phyloP scores from a whole-genome alignment of 2,797 vertebrate species.

The Taeniopygia guttata region DNA sequence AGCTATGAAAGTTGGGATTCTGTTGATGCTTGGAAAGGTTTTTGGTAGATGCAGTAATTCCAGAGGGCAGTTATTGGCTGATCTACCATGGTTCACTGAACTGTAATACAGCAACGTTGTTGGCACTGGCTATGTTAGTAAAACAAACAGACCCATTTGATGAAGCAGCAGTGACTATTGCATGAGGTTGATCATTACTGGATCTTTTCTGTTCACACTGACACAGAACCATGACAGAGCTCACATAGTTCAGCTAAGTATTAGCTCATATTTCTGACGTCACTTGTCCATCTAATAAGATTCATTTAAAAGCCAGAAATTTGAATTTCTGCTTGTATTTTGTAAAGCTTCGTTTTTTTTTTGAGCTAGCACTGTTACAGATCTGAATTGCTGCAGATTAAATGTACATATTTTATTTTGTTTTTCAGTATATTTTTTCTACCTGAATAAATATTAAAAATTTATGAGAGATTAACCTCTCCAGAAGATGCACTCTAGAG shows the following conservation, averaged over 20 bases:
- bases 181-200: slow-evolving; percentile 69
- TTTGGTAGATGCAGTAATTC: not conserved
- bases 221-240: slow-evolving; percentile 14
- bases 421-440: not conserved
- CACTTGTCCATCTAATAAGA: slow-evolving; percentile 35
- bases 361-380: not conserved
- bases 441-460: not conserved
- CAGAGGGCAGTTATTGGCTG: not conserved
- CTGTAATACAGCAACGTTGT: slow-evolving; percentile 10
- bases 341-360: not conserved
- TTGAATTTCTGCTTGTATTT: slow-evolving; percentile 15
- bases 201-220: slow-evolving; percentile 50
- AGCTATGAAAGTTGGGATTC: not conserved
- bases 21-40: not conserved
- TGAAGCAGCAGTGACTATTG: slow-evolving; percentile 72
- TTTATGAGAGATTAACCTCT: not conserved
- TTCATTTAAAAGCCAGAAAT: slow-evolving; percentile 17
- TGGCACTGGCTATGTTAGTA: slow-evolving; percentile 31
- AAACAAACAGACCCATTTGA: slow-evolving; percentile 60
- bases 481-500: not conserved
- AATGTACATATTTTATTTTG: not conserved
- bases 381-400: not conserved
- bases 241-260: not conserved
- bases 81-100: slow-evolving; percentile 36
- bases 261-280: not conserved